phyloP scores from a whole-genome alignment of 1,140 invertebrate species.

The Rhopalosiphum padi region DNA sequence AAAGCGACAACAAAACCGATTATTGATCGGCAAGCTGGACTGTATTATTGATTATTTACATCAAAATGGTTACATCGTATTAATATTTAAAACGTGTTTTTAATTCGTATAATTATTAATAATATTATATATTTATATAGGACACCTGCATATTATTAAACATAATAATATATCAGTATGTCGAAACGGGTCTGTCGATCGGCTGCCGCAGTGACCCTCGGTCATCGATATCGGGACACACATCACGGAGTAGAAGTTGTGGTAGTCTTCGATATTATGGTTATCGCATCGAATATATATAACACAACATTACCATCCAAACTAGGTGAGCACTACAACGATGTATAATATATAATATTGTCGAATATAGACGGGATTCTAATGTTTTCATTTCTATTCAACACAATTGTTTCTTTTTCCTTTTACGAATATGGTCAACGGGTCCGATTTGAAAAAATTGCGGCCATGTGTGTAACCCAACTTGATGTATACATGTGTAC shows the following conservation, averaged over 20 bases:
- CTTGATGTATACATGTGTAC: no score
- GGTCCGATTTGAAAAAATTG: no score
- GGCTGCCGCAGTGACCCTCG: neutral
- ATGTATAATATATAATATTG: neutral
- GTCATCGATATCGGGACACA: neutral
- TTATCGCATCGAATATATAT: neutral
- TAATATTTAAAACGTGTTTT: neutral
- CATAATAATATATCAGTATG: neutral
- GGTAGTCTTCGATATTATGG: neutral
- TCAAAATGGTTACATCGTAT: neutral
- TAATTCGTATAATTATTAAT: neutral
- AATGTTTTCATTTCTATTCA: no score
- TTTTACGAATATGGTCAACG: fast-evolving
- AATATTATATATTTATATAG: neutral
- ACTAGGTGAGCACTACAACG: neutral
- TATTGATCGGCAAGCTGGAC: neutral
- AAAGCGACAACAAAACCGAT: neutral
- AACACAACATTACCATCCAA: neutral
- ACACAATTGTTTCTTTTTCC: no score
- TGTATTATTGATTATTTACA: neutral
- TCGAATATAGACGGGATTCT: neutral
- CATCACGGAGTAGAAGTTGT: neutral
- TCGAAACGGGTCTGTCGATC: neutral
- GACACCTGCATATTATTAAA: neutral
- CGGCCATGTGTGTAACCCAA: no score